These are phyloP conservation scores for Danio aesculapii DNA, from an alignment of 2,797 vertebrate genomes.

Conservation along the genomic window DNA sequence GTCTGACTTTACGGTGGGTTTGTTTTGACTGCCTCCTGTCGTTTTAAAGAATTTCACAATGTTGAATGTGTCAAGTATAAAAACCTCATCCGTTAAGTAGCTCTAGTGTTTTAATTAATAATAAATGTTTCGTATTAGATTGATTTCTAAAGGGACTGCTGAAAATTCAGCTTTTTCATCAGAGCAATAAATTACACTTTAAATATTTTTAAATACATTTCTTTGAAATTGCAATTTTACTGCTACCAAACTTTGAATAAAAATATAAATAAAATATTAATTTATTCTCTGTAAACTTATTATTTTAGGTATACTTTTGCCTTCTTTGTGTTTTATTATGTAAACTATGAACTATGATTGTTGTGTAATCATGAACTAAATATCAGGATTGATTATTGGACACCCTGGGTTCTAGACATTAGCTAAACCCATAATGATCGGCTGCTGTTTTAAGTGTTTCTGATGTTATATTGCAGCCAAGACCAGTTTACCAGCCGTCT, in stretches of 20 bases:
- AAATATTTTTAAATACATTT: background rate
- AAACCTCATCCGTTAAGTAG: background rate
- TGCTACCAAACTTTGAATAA: no score
- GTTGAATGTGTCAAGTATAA: no score
- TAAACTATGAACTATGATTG: no score
- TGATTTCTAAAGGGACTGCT: background rate
- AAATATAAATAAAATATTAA: no score
- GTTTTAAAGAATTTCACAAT: no score
- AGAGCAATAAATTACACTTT: background rate
- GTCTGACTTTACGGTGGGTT: no score
- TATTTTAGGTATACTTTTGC: no score
- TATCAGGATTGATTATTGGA: background rate
- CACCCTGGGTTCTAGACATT: slow-evolving; percentile 15
- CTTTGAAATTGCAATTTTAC: background rate
- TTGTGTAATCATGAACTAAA: background rate
- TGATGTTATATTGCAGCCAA: slow-evolving; percentile 69
- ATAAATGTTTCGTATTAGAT: background rate
- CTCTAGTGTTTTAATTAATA: background rate
- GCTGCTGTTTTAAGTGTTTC: background rate
- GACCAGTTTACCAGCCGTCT: slow-evolving; percentile 92
- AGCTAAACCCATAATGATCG: background rate
- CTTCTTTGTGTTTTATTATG: no score
- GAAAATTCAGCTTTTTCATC: background rate
- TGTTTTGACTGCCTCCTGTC: no score
- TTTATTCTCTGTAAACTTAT: no score